A percentile compares a stretch with the other conserved stretches of the same genome.
These are phyloP conservation scores for Mormyrops boulengeri DNA, from an alignment of 2,797 vertebrate species.

Conservation along the genomic window DNA sequence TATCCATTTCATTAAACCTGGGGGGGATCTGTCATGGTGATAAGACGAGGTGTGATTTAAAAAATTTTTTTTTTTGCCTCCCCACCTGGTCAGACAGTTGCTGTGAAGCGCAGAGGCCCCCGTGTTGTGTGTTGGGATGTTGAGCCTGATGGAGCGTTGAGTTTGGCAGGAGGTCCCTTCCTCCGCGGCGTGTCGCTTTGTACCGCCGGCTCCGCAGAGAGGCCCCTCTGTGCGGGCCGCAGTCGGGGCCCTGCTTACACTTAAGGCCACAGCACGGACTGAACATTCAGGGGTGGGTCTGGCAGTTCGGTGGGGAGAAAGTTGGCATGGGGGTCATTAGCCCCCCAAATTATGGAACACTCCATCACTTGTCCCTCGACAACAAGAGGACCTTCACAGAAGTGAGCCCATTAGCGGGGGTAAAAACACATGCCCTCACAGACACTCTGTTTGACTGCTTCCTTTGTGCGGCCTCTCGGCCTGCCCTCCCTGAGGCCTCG, in stretches of 20 bases:
- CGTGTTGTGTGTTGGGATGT: not conserved
- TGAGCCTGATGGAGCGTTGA: not conserved
- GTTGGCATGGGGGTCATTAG: slow-evolving; percentile 35
- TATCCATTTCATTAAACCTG: not conserved
- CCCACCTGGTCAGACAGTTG: not conserved
- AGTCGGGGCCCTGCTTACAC: slow-evolving; percentile 29
- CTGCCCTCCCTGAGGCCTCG: slow-evolving; percentile 5
- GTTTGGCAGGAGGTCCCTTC: not conserved
- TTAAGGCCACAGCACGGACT: slow-evolving; percentile 30
- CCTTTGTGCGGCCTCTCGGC: slow-evolving; percentile 53
- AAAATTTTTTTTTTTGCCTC: not conserved
- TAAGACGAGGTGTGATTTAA: not conserved
- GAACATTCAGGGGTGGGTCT: slow-evolving; percentile 1
- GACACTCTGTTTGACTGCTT: slow-evolving; percentile 47
- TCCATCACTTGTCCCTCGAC: slow-evolving; percentile 49
- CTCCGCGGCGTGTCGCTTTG: not conserved
- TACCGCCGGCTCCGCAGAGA: not conserved
- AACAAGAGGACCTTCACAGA: slow-evolving; percentile 40
- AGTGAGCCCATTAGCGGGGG: not conserved
- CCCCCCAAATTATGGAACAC: slow-evolving; percentile 54
- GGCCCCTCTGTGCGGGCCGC: not conserved
- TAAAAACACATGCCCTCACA: slow-evolving; percentile 38
- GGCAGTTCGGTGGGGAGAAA: not conserved
- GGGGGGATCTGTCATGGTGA: not conserved
- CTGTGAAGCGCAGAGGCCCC: not conserved